A percentile compares a stretch with the other conserved stretches of the same genome.
phyloP scores from a whole-genome alignment of 2,888 invertebrate species.

The Leptodirus hochenwartii region DNA sequence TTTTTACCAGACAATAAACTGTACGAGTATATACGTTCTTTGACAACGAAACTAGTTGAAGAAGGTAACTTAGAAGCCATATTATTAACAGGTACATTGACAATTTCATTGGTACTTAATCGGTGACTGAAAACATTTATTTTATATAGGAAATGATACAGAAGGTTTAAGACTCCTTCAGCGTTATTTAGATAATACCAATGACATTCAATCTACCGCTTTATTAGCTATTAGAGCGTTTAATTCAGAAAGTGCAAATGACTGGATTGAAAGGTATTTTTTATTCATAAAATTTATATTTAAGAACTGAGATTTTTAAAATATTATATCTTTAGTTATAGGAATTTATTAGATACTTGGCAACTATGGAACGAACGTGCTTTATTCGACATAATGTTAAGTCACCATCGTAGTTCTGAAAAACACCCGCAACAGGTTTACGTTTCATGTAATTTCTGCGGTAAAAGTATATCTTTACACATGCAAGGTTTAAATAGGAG shows the following conservation, averaged over 20 bases:
- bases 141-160: conserved; percentile 39
- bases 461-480: conserved; percentile 72
- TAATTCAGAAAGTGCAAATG: no score
- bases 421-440: conserved; percentile 47
- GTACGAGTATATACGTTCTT: conserved; percentile 54
- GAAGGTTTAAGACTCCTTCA: conserved; percentile 69
- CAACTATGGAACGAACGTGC: conserved; percentile 80
- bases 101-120: no score
- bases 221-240: conserved; percentile 63
- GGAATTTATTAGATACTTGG: conserved; percentile 74
- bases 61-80: conserved; percentile 72
- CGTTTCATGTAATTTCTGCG: conserved; percentile 88
- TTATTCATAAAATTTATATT: background rate
- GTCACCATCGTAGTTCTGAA: conserved; percentile 35
- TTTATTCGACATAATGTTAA: conserved; percentile 69
- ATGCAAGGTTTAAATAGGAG: conserved; percentile 48
- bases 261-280: conserved; percentile 48
- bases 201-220: conserved; percentile 84
- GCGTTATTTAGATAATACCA: conserved; percentile 68
- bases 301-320: conserved; percentile 1
- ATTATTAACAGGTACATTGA: conserved; percentile 48
- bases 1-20: conserved; percentile 68
- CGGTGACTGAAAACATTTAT: background rate
- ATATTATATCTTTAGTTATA: conserved; percentile 39
- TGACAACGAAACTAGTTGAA: conserved; percentile 49